Conservation (phyloP, 1,140 invertebrate genomes). For the Octopus sinensis region DNA sequence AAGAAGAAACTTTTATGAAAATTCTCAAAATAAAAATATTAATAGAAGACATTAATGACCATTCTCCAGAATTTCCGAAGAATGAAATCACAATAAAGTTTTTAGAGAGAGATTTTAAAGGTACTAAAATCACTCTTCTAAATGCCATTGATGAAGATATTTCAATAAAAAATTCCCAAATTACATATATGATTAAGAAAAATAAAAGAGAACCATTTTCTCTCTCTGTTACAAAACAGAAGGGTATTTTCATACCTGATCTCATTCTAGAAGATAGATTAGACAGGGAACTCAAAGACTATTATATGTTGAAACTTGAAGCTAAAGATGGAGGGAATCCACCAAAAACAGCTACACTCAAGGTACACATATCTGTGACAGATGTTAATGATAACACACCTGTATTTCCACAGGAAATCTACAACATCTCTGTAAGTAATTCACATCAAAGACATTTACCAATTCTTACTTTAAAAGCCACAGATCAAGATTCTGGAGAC, state of each 20-base stretch:
- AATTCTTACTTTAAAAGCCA: conserved; percentile 32
- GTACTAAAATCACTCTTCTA: conserved; percentile 15
- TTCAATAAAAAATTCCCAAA: conserved; percentile 32
- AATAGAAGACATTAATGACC: conserved; percentile 49
- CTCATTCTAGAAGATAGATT: conserved; percentile 36
- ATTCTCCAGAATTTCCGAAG: conserved; percentile 43
- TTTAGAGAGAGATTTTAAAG: conserved; percentile 34
- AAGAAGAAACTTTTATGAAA: conserved; percentile 18
- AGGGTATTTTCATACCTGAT: conserved; percentile 40
- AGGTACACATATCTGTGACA: conserved; percentile 47
- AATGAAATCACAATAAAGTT: conserved; percentile 32
- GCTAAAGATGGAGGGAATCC: conserved; percentile 71
- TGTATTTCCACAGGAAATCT: conserved; percentile 63
- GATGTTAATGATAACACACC: conserved; percentile 63
- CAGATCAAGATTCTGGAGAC: conserved; percentile 40
- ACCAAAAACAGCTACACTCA: conserved; percentile 76
- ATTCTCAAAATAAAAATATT: conserved; percentile 17
- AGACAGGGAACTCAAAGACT: conserved; percentile 37
- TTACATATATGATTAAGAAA: conserved; percentile 32
- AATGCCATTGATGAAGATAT: conserved; percentile 44
- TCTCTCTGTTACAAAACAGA: conserved; percentile 35
- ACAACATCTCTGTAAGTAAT: conserved; percentile 33
- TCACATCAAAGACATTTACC: conserved; percentile 25
- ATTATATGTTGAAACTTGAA: conserved; percentile 70
- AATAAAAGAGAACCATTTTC: conserved; percentile 30